A percentile compares a stretch with the other conserved stretches of the same genome.
phyloP scores from a whole-genome alignment of 2,797 vertebrate species.

The Sylvilagus floridanus region DNA sequence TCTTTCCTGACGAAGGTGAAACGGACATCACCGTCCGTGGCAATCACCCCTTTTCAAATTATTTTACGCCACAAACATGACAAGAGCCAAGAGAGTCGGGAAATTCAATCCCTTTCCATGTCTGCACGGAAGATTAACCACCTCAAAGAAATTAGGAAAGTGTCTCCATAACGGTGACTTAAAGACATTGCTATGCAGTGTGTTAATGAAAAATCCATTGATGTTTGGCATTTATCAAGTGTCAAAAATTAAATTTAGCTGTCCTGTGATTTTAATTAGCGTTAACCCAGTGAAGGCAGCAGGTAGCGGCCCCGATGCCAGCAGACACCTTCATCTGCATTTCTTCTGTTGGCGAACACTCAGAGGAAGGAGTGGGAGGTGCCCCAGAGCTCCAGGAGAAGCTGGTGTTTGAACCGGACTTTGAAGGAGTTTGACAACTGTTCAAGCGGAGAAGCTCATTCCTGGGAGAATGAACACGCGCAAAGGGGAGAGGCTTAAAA shows the following conservation, averaged over 20 bases:
- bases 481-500: slow-evolving; percentile 48
- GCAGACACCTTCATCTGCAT: slow-evolving; percentile 40
- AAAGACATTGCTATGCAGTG: slow-evolving; percentile 56
- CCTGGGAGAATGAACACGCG: background rate
- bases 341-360: background rate
- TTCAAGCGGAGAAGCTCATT: slow-evolving; percentile 54
- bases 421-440: slow-evolving; percentile 65
- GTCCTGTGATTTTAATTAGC: slow-evolving; percentile 77
- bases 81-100: slow-evolving; percentile 64
- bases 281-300: slow-evolving; percentile 68
- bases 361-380: background rate
- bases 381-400: background rate
- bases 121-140: slow-evolving; percentile 76
- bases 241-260: slow-evolving; percentile 79
- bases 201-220: slow-evolving; percentile 78
- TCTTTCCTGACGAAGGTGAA: slow-evolving; percentile 32
- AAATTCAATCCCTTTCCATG: slow-evolving; percentile 72
- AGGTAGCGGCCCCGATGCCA: slow-evolving; percentile 10
- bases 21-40: background rate
- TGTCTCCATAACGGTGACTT: slow-evolving; percentile 69
- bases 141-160: slow-evolving; percentile 73
- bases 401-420: slow-evolving; percentile 55
- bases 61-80: slow-evolving; percentile 56
- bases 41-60: slow-evolving; percentile 55
- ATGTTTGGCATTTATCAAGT: slow-evolving; percentile 79